Base-by-base conservation (phyloP, 2,113 vertebrate genomes). In the Fregetta grallaria region DNA sequence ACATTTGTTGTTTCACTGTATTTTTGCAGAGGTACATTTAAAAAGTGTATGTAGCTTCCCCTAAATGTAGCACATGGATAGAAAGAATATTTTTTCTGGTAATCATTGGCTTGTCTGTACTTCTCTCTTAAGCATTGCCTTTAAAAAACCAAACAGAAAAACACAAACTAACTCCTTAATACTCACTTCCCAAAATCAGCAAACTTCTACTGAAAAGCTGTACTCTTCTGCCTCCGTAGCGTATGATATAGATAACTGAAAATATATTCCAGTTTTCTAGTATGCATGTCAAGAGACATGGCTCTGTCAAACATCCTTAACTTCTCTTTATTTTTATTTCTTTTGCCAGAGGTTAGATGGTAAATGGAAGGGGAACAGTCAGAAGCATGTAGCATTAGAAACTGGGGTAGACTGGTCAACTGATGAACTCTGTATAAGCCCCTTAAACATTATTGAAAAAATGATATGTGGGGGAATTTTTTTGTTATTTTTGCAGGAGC, bases 401-500 rank as follows among this genome's bases (percentile, higher is more conserved):
- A 9, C 32, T 65, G 47, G 87, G 82, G 42, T 56, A 21, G 72
- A 4, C 40, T 58, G 42, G 25, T 67, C 49, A 75, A 3, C 42
- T 92, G 15, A 25, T 58, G 47, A 90, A 34, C 47, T 95, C 36
- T 78, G 40, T 70, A 4, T 32, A 29, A 94, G 25, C 36, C 68
- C 86, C 92, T 84, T 25, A 12, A 77, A n/a, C 42, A 14, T 32
- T 20, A 77, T 4, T 86, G 26, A 87, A 19, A 58, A 87, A 72
- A 58, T 83, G 0, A 78, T 94, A 79, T n/a, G 59, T 26, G 63
- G 71, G 94, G 88, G 81, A 7, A 15, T 18, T 65, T 91, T 68
- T 97, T 80, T 81, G 74, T 96, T 94, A 95, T 65, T 88, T 96
- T 92, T 98, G 66, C 95, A 99, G 99, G 99, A 99, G 93, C 99